Evolutionary conservation across 37 sponge, comb jelly and placozoan genomes (phyloP), one percentile per base, ranked within the genome.

Genomic region (Lycopodina hypogea): DNA sequence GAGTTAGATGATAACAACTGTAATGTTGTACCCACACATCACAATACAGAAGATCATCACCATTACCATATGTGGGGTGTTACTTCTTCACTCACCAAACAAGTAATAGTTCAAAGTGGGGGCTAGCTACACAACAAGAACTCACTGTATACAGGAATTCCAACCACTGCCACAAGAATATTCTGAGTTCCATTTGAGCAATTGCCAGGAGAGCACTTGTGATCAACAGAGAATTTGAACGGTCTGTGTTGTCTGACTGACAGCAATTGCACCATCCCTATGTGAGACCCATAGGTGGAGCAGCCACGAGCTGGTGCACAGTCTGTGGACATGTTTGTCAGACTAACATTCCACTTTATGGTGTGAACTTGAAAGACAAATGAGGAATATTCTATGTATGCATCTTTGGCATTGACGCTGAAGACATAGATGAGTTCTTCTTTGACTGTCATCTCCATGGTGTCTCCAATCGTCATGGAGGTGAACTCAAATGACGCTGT

Each of bases 331-430:
- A 24, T 39, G 58, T 80, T 70, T 14, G 42, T 69, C 58, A 80
- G 59, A 18, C 60, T 40, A 24, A 70, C 41, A 30, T 56, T 80
- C 28, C 52, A 35, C 55, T 32, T 23, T 19, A 38, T 36, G 7
- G 80, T 68, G 69, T 80, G 80, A 22, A 80, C 40, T 56, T 80
- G 80, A 11, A 80, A 59, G 18, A 68, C 68, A 56, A 80, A 60
- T 11, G 80, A 36, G 0, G 80, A 56, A 3, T 77, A 40, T 53
- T 41, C 18, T 11, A 39, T 36, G 28, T 57, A 30, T n/a, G 37
- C 35, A 9, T 19, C 7, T 3, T 38, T 56, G 51, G 71, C n/a
- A 23, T 68, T 56, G 35, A 68, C 71, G 26, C 21, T 37, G 40
- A 68, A 70, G 56, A 34, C 8, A 42, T 80, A 70, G 24, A 36